Evolutionary conservation across 2,113 vertebrate genomes (phyloP).

Genomic region (Bostrychus sinensis): DNA sequence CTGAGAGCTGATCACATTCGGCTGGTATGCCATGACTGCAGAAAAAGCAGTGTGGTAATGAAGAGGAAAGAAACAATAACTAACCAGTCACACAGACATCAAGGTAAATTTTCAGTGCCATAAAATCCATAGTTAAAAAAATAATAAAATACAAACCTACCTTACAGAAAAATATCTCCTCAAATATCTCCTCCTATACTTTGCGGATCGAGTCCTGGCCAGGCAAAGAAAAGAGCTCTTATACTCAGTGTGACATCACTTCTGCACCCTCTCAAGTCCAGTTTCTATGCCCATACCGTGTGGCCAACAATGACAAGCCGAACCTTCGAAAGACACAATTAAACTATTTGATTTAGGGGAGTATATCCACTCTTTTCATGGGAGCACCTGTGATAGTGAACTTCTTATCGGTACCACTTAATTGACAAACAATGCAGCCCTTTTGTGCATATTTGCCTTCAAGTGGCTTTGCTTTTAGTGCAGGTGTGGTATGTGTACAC

Average conservation of each 20-base stretch:
- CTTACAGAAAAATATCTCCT: not conserved
- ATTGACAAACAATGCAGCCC: constrained; percentile 20
- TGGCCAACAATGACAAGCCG: constrained; percentile 30
- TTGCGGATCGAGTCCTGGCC: not conserved
- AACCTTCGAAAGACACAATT: constrained; percentile 22
- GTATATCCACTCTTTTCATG: constrained; percentile 35
- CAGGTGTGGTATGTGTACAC: constrained; percentile 53
- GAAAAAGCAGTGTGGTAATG: not conserved
- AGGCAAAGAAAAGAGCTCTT: constrained; percentile 38
- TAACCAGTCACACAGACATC: not conserved
- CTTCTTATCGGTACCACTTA: constrained; percentile 36
- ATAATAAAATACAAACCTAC: not conserved
- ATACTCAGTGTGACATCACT: constrained; percentile 45
- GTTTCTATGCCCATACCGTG: constrained; percentile 25
- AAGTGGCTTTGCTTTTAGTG: constrained; percentile 7
- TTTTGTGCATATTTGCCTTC: constrained; percentile 33
- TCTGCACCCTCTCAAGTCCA: not conserved
- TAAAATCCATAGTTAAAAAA: not conserved
- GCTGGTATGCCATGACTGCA: constrained; percentile 74
- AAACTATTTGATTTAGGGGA: constrained; percentile 73
- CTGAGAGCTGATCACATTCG: constrained; percentile 72
- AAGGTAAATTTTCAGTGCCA: not conserved
- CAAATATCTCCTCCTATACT: not conserved
- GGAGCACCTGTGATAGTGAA: constrained; percentile 12
- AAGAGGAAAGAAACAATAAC: not conserved